These are phyloP conservation scores for Suncus etruscus DNA, from an alignment of 2,113 vertebrate species.

Conservation along the genomic window DNA sequence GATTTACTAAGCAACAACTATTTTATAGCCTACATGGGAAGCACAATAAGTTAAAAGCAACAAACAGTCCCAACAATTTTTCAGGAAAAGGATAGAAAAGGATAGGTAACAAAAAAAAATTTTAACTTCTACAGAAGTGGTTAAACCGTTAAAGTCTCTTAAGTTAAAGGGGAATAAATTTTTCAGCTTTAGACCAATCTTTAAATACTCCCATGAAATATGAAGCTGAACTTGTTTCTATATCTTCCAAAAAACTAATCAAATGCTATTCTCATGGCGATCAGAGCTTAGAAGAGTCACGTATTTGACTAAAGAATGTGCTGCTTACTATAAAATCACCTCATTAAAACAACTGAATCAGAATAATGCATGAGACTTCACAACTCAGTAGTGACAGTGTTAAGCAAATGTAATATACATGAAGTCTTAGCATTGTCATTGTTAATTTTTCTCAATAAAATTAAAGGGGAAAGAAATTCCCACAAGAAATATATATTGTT, in stretches of 20 bases:
- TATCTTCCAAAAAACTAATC: conserved; percentile 66
- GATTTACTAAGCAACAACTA: conserved; percentile 67
- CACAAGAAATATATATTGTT: conserved; percentile 10
- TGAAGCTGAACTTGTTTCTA: conserved; percentile 62
- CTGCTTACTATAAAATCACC: conserved; percentile 19
- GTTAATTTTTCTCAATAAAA: conserved; percentile 47
- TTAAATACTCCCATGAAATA: conserved; percentile 70
- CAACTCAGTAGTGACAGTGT: conserved; percentile 68
- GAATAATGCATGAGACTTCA: conserved; percentile 56
- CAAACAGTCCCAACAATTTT: conserved; percentile 77
- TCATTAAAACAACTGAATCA: conserved; percentile 60
- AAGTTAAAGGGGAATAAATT: conserved; percentile 59
- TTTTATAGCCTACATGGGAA: conserved; percentile 65
- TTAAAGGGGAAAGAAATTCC: conserved; percentile 40
- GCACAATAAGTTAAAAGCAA: conserved; percentile 74
- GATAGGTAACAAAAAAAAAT: conserved; percentile 69
- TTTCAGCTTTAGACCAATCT: conserved; percentile 44
- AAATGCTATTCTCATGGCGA: conserved; percentile 45
- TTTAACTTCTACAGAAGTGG: conserved; percentile 63
- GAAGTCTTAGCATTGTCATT: conserved; percentile 43
- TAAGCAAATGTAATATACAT: conserved; percentile 58
- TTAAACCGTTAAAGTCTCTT: conserved; percentile 12
- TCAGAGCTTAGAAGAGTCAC: conserved; percentile 14
- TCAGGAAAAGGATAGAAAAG: conserved; percentile 68
- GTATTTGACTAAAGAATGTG: neutral